Conservation (phyloP, 2,797 vertebrate genomes). For the Australoheros facetus region DNA sequence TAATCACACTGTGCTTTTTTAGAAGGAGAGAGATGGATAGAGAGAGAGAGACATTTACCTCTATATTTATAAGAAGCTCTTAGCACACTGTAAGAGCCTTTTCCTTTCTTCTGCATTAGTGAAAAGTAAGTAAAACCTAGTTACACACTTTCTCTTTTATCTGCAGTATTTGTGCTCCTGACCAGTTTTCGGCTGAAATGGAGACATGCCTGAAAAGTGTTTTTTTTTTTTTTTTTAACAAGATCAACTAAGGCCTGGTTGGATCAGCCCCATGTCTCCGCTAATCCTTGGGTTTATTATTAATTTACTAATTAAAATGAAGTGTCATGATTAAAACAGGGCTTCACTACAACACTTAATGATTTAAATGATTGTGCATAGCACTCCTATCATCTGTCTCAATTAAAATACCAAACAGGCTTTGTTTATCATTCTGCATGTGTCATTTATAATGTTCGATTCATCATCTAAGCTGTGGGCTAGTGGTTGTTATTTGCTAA, state of each 20-base stretch:
- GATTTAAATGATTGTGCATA: not conserved
- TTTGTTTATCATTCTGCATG: not conserved
- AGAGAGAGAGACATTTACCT: conserved; percentile 22
- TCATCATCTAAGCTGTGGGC: not conserved
- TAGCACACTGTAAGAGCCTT: conserved; percentile 59
- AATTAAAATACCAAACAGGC: not conserved
- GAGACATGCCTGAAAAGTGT: conserved; percentile 1
- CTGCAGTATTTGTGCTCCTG: conserved; percentile 29
- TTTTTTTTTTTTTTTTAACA: conserved; percentile 3
- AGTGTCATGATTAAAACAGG: conserved; percentile 14
- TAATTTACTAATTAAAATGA: conserved; percentile 2
- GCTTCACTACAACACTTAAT: conserved; percentile 4
- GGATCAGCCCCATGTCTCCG: not conserved
- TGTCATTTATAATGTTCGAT: not conserved
- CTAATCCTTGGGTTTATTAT: not conserved
- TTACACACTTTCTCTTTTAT: conserved; percentile 50
- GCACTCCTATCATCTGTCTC: not conserved
- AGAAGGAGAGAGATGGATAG: not conserved
- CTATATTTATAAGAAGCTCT: conserved; percentile 57
- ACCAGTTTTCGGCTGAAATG: conserved; percentile 37
- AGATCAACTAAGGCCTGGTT: conserved; percentile 4
- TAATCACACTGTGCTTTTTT: conserved; percentile 47
- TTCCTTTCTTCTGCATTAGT: conserved; percentile 55
- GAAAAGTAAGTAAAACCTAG: conserved; percentile 50
- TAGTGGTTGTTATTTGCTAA: not conserved